A percentile compares a stretch with the other conserved stretches of the same genome.
Evolutionary conservation across 2,888 invertebrate genomes (phyloP).

Genomic region (Lumbricus terrestris): DNA sequence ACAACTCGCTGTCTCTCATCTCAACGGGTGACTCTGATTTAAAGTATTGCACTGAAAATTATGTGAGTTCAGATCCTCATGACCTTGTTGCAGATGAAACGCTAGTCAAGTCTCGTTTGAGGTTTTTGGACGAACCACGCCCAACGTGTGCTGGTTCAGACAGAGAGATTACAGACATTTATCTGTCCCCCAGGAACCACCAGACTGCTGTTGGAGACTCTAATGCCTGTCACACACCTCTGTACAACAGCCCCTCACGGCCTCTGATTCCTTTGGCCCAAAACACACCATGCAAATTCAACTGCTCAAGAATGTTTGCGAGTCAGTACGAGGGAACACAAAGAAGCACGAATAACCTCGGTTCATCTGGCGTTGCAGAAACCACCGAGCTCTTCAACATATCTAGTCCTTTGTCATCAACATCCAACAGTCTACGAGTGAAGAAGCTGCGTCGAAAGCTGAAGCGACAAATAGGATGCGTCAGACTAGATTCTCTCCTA

Average conservation of each 20-base stretch:
- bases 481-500: background rate
- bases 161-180: background rate
- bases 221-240: background rate
- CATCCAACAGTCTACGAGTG: background rate
- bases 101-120: background rate
- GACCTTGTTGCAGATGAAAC: background rate
- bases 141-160: background rate
- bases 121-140: background rate
- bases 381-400: background rate
- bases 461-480: background rate
- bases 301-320: background rate
- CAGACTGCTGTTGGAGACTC: background rate
- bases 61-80: background rate
- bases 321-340: background rate
- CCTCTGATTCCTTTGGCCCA: background rate
- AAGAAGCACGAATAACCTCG: background rate
- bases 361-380: background rate
- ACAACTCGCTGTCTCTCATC: background rate
- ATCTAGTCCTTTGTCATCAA: background rate
- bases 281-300: background rate
- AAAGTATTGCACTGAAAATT: background rate
- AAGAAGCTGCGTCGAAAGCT: background rate
- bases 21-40: background rate
- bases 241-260: background rate
- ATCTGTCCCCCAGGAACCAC: background rate